Base-by-base conservation (phyloP, 2,113 vertebrate species). In the Epinephelus fuscoguttatus region DNA sequence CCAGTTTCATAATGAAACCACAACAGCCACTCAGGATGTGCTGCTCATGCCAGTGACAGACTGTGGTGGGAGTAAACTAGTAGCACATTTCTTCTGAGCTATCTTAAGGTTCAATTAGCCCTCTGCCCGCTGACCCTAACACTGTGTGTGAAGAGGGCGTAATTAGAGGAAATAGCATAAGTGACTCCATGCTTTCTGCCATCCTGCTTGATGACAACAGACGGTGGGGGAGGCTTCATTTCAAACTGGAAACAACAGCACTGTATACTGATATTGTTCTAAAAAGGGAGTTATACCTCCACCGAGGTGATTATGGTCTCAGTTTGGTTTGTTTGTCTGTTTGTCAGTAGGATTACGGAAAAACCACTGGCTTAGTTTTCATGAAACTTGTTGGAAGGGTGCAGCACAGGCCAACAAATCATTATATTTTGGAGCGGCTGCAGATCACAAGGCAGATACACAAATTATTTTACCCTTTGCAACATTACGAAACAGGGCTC, bases 41-140 rank as follows among this genome's bases (percentile, higher is more conserved):
- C 80, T 71, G 83, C 78, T 90, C 93, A 79, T 89, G 92, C 88
- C 91, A 84, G 71, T 89, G 64, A 92, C 90, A 92, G 88, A 78
- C 78, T 88, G 90, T 90, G 86, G 84, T 83, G 37, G 60, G 92
- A 91, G 88, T 73, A 90, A 95, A 92, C 87, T 84, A 86, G 83
- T 84, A 90, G 89, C 77, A 85, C 81, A 81, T 92, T 94, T 92
- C 62, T 62, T 71, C 50, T 75, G 68, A 80, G 62, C 59, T 68
- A 87, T 92, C 89, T 5, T 15, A 70, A 95, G 94, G 92, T 89
- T 95, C 92, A 96, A 94, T 94, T 94, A 95, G 79, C 79, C 84
- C 84, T 85, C 23, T 91, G 89, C 85, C 91, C 71, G n/a, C 75
- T 90, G 81, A 88, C 87, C 84, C 87, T 63, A 84, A 72, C 59